Evolutionary conservation across 2,113 vertebrate species (phyloP), one percentile per base, ranked within the genome.

Genomic region (Meleagris gallopavo): DNA sequence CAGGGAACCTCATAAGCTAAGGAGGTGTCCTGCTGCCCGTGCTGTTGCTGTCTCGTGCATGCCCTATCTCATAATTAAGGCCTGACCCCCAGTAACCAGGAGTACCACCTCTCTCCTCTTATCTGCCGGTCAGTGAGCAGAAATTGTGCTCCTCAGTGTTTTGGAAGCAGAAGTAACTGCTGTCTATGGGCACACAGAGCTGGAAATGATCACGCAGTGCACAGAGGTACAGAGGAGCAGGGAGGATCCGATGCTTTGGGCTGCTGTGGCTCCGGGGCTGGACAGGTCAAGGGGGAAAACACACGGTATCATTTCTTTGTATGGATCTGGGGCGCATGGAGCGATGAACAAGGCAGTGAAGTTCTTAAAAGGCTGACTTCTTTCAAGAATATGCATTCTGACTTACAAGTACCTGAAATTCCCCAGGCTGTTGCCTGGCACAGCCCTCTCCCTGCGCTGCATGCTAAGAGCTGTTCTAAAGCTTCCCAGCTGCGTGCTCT

Each of bases 41-140:
- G 0, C 57, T 43, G 13, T 10, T 36, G 3, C 34, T 50, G 27
- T 32, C 64, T 6, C 3, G 8, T 60, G n/a, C 3, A 0, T 46
- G n/a, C 67, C 21, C 54, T 46, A 5, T 67, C 48, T 74, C 46
- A 9, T 62, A 38, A 43, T 8, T 10, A 17, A n/a, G 18, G 22
- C 46, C 67, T 74, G 67, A 73, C 61, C n/a, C 54, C 72, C 25
- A 30, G 27, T 54, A 48, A 34, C n/a, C 24, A 61, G 60, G 61
- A 54, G 3, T 15, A 8, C 45, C 10, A 43, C 61, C 61, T 62
- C 54, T 43, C 6, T 20, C 46, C 46, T 48, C 54, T 73, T 30
- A 4, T 25, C 40, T 36, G 2, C 34, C 17, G 13, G 8, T 66
- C 10, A 4, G 48, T 36, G 34, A 69, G 46, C 67, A 62, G 54